Evolutionary conservation across 2,113 vertebrate genomes (phyloP), one percentile per base, ranked within the genome.

Genomic region (Serinus canaria): DNA sequence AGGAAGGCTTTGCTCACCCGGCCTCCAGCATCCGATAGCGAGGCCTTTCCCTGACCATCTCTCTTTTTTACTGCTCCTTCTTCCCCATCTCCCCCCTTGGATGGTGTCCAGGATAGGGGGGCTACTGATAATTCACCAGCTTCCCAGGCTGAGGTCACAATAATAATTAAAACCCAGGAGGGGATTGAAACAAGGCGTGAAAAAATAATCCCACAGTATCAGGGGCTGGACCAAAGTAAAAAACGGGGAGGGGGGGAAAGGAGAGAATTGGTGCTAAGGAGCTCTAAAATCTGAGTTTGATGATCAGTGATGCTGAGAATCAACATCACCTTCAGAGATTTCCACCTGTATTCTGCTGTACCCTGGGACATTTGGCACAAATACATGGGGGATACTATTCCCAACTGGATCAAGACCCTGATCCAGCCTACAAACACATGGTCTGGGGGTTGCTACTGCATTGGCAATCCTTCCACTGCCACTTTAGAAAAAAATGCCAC

Each of bases 1-100:
- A 96, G 92, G 90, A 88, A 89, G 91, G 64, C 79, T 90, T 41
- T 7, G 27, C 67, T 91, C 85, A 69, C 22, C 41, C 24, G 0
- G 91, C 60, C 90, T 70, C 87, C 0, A 0, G 90, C 85, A 62
- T 31, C 58, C 1, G 0, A 62, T 9, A 7, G 1, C 1, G 0
- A 89, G 39, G 73, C 77, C 18, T 24, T 59, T 39, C 73, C 64
- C 64, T 39, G 59, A 18, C 82, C 81, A 70, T 46, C 28, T 28
- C 72, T 69, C 78, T 20, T 83, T 44, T 62, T n/a, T 5, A 53
- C 69, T 87, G 60, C 43, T 12, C 2, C 60, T 92, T 58, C 78
- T 74, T 62, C 43, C 73, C 28, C 0, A 0, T 35, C 27, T 89
- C 37, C 63, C 76, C 33, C 73, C 30, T 55, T 70, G 64, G 69